Percentiles rank a stretch among this genome's conserved stretches.
Evolutionary conservation across 1,140 invertebrate species (phyloP).

Genomic region (Panagrolaimus sp.): DNA sequence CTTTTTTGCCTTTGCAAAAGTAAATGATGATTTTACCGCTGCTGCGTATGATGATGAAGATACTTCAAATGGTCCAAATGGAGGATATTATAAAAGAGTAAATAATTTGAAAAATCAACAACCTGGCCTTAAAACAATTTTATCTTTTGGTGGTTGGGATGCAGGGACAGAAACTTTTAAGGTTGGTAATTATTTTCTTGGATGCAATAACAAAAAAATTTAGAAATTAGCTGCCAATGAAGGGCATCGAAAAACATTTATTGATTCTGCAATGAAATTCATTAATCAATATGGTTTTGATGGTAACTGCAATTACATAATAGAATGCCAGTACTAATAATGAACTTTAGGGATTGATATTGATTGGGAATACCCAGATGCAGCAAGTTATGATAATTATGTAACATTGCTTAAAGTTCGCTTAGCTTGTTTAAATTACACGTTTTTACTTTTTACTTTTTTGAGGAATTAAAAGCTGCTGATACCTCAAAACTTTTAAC

Average conservation of each 20-base stretch:
- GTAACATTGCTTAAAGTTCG: background rate
- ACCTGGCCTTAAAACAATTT: background rate
- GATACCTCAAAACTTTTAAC: background rate
- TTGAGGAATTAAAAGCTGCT: background rate
- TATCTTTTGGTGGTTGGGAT: background rate
- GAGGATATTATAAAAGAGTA: background rate
- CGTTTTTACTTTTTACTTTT: background rate
- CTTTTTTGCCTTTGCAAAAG: conserved; percentile 87
- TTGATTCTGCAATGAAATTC: background rate
- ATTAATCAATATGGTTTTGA: background rate
- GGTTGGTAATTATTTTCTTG: no score
- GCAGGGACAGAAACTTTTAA: no score
- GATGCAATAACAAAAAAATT: background rate
- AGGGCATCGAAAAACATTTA: background rate
- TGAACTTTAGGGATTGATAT: background rate
- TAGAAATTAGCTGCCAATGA: background rate
- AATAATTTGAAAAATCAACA: background rate
- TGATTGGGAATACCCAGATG: background rate
- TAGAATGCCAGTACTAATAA: no score
- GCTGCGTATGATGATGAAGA: conserved; percentile 10
- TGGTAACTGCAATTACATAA: background rate
- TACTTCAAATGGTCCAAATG: background rate
- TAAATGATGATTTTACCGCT: conserved; percentile 77
- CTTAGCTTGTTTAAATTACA: background rate
- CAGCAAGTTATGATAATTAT: background rate